These are phyloP conservation scores for Onychomys torridus DNA, from an alignment of 2,797 vertebrate species.

Conservation along the genomic window DNA sequence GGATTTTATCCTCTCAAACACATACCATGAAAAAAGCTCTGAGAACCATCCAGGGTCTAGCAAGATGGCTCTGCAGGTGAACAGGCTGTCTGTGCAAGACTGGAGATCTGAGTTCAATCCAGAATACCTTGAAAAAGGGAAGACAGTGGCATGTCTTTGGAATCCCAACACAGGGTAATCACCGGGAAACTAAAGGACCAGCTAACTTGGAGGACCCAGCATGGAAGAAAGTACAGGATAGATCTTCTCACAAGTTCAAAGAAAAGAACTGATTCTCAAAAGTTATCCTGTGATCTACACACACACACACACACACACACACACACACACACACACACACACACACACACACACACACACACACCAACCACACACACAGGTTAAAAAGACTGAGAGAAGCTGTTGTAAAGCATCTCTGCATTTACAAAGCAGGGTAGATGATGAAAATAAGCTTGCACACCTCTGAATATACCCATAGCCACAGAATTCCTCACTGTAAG, in stretches of 20 bases:
- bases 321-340: too few species aligned
- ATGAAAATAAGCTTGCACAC: neutral
- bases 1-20: too few species aligned
- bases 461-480: neutral
- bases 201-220: neutral
- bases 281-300: neutral
- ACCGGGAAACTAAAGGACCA: neutral
- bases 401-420: neutral
- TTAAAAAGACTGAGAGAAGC: too few species aligned
- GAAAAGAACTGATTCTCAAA: neutral
- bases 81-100: neutral
- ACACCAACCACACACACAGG: too few species aligned
- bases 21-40: too few species aligned
- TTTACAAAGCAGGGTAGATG: neutral
- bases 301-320: too few species aligned
- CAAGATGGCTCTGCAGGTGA: neutral
- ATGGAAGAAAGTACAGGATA: neutral
- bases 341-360: too few species aligned
- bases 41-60: too few species aligned
- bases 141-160: neutral
- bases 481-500: neutral
- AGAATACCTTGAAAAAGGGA: neutral
- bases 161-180: neutral
- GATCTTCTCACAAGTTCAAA: neutral
- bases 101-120: neutral